phyloP scores from a whole-genome alignment of 2,113 vertebrate genomes.

The Nycticorax nycticorax region DNA sequence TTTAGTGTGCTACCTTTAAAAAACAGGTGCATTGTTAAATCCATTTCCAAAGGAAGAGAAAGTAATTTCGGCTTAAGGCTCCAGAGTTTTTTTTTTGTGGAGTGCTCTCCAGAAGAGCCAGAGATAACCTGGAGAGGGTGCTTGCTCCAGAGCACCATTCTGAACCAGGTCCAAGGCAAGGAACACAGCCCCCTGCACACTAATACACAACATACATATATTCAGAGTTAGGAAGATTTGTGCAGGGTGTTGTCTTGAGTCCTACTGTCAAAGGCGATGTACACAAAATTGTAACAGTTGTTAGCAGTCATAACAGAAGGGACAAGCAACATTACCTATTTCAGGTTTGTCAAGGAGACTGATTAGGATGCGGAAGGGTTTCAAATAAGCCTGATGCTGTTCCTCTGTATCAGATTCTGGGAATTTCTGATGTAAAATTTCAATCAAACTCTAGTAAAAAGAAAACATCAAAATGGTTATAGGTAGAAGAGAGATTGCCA shows the following conservation, averaged over 20 bases:
- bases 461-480: background rate
- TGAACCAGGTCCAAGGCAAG: background rate
- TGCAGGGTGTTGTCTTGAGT: background rate
- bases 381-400: constrained; percentile 80
- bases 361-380: constrained; percentile 91
- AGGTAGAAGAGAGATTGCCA: accelerated
- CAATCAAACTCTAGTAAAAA: constrained; percentile 81
- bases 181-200: background rate
- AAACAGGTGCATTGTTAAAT: background rate
- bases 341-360: constrained; percentile 96
- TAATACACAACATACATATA: accelerated
- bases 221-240: background rate
- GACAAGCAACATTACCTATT: constrained; percentile 78
- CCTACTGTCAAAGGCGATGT: background rate
- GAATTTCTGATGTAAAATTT: constrained; percentile 87
- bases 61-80: background rate
- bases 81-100: background rate
- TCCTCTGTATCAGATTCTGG: constrained; percentile 78
- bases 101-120: background rate
- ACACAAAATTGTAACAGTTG: background rate
- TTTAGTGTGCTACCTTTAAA: background rate
- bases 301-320: background rate
- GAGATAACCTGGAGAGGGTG: background rate
- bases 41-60: background rate
- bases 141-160: background rate